Conservation (phyloP, 2,888 invertebrate genomes). For the Eucriotettix oculatus region DNA sequence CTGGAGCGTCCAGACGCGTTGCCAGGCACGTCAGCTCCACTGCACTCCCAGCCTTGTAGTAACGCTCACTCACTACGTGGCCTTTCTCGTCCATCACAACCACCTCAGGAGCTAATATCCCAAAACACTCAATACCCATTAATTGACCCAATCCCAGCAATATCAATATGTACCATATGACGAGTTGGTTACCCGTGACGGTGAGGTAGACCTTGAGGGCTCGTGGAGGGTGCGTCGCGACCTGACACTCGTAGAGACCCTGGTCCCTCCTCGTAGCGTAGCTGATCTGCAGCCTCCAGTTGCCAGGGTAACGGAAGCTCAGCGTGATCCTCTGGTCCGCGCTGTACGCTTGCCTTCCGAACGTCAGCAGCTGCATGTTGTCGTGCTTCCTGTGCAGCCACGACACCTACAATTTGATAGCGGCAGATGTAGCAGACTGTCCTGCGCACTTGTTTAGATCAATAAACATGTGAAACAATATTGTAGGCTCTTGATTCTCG, state of each 20-base stretch:
- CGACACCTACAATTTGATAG: conserved; percentile 31
- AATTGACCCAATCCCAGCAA: too few species aligned
- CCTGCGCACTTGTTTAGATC: too few species aligned
- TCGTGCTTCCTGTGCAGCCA: conserved; percentile 39
- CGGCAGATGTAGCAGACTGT: too few species aligned
- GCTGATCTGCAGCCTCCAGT: conserved; percentile 43
- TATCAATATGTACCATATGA: too few species aligned
- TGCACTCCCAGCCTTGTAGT: conserved; percentile 40
- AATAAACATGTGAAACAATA: too few species aligned
- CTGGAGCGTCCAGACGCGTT: conserved; percentile 27
- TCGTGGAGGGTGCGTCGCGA: conserved; percentile 43
- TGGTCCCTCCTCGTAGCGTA: conserved; percentile 40
- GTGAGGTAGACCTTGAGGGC: conserved; percentile 39
- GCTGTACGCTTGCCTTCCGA: conserved; percentile 37
- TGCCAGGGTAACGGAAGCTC: conserved; percentile 40
- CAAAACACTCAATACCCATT: background rate
- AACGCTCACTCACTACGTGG: conserved; percentile 36
- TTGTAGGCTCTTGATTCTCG: too few species aligned
- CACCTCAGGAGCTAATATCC: conserved; percentile 36
- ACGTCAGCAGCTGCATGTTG: conserved; percentile 38
- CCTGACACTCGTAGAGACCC: conserved; percentile 45
- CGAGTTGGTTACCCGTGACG: conserved; percentile 29
- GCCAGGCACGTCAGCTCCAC: conserved; percentile 36
- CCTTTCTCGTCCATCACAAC: conserved; percentile 40
- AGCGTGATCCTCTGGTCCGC: conserved; percentile 38